Evolutionary conservation across 2,113 vertebrate genomes (phyloP).

Genomic region (Phaethon lepturus): DNA sequence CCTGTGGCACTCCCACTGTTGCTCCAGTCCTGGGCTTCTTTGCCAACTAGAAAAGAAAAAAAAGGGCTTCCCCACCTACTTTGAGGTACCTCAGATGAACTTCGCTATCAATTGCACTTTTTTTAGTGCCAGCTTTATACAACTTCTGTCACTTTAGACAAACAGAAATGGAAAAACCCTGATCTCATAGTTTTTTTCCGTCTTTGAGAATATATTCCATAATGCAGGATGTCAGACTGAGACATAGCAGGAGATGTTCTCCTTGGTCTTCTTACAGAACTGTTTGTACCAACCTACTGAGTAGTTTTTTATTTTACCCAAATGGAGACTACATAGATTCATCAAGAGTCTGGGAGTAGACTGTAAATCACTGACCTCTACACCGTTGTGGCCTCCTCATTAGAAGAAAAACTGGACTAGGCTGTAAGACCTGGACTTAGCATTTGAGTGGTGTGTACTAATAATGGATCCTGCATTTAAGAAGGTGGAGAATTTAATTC

Average conservation of each 20-base stretch:
- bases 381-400: neutral
- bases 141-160: slow-evolving; percentile 45
- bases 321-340: neutral
- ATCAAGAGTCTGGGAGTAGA: neutral
- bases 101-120: slow-evolving; percentile 10
- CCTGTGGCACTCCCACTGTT: neutral
- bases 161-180: slow-evolving; percentile 64
- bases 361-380: neutral
- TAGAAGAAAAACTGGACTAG: neutral
- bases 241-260: neutral
- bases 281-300: neutral
- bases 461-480: neutral
- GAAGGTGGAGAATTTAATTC: neutral
- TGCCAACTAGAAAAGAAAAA: neutral
- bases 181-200: slow-evolving; percentile 21
- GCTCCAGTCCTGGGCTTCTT: neutral
- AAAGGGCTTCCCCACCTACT: slow-evolving; percentile 36
- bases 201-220: slow-evolving; percentile 3
- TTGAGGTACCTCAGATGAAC: slow-evolving; percentile 26
- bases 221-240: neutral
- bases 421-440: neutral
- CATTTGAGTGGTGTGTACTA: neutral
- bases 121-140: slow-evolving; percentile 41
- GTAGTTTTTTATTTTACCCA: neutral
- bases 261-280: neutral